Base-by-base conservation (phyloP, 2,888 invertebrate species). In the Apoda limacodes region DNA sequence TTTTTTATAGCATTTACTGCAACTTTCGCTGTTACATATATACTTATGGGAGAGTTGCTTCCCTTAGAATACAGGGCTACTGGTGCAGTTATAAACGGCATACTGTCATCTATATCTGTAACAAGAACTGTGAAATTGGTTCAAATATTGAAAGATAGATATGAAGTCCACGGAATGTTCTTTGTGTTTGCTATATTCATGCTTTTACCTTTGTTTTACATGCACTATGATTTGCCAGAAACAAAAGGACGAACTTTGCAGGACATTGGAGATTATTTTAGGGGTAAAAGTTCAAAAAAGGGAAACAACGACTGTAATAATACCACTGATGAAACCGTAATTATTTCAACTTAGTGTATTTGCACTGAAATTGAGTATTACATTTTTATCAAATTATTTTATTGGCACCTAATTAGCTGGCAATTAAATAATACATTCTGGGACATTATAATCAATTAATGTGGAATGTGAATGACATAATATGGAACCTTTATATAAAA, bases 221-320 rank as follows among this genome's bases (percentile, higher is more conserved):
- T 17, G 17, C 17, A 17, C 7, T 17, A 17, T 7, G 28, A 32
- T 13, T 20, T 28, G 20, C 32, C 32, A 11, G 32, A 32, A 10
- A 32, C 32, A 3, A 27, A 28, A 14, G 22, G 24, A 9, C 26
- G 32, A 10, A 32, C 32, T 5, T 10, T 32, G 13, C 24, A 24
- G 6, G 32, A 32, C 15, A 28, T 32, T 2, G 20, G 24, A 4
- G 28, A 28, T 9, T 27, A 32, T 7, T 17, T 17, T 7, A 5
- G 17, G 5, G 17, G 17, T 7, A 17, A 17, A 7, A 17, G 17
- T 17, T 7, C 17, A 9, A 13, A 22, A 21, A 13, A 12, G n/a
- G n/a, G n/a, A n/a, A n/a, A n/a, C n/a, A n/a, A n/a, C n/a, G n/a
- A n/a, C n/a, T n/a, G n/a, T n/a, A n/a, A n/a, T n/a, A n/a, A n/a